Evolutionary conservation across 2,113 vertebrate genomes (phyloP).

Genomic region (Nannobrachium achirus): DNA sequence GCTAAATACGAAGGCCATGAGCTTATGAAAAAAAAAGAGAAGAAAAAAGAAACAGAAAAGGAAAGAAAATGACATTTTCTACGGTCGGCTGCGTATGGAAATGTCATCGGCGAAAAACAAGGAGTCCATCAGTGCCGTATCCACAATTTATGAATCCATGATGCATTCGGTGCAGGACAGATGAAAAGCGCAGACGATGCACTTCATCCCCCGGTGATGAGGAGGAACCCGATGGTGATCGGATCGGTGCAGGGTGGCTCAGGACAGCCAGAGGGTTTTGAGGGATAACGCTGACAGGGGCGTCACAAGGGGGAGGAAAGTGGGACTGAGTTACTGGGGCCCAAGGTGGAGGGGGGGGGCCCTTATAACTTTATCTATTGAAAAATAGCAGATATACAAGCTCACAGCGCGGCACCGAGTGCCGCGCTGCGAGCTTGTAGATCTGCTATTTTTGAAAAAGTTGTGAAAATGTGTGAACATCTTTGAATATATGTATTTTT

Average conservation of each 20-base stretch:
- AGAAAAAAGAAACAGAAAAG: no score
- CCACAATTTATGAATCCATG: constrained; percentile 66
- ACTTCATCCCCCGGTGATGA: constrained; percentile 60
- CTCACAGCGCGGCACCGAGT: no score
- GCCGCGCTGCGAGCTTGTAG: no score
- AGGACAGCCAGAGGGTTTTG: constrained; percentile 51
- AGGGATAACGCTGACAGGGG: constrained; percentile 66
- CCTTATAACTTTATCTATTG: no score
- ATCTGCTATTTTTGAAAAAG: no score
- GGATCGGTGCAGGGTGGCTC: constrained; percentile 30
- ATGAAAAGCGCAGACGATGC: constrained; percentile 39
- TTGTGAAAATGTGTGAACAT: no score
- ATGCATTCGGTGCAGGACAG: constrained; percentile 37
- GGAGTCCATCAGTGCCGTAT: constrained; percentile 59
- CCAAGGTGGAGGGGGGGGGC: no score
- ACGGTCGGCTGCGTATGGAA: constrained; percentile 42
- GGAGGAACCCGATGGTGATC: constrained; percentile 47
- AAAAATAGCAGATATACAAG: no score
- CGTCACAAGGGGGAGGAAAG: no score
- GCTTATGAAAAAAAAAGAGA: not conserved
- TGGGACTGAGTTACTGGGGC: no score
- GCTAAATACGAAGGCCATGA: not conserved
- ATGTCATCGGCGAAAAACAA: constrained; percentile 58
- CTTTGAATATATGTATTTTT: no score
- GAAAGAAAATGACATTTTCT: constrained; percentile 41